phyloP scores from a whole-genome alignment of 2,888 invertebrate genomes.

The Sipha maydis region DNA sequence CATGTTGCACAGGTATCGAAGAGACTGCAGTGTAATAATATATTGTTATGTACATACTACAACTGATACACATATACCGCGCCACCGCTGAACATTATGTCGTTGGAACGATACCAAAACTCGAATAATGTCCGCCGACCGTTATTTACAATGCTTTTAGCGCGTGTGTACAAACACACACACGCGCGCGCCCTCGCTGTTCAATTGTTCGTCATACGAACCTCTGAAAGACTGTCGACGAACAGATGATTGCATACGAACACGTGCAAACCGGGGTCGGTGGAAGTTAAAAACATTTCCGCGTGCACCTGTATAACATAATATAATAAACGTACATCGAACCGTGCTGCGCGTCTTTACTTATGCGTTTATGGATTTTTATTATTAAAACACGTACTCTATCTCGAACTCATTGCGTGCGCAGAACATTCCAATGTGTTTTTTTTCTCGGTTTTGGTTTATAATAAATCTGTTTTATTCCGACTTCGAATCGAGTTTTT shows the following conservation, averaged over 20 bases:
- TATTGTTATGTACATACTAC: background rate
- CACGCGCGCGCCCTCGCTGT: background rate
- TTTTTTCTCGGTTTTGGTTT: background rate
- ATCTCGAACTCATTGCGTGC: background rate
- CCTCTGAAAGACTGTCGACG: background rate
- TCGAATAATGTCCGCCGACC: background rate
- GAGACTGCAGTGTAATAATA: background rate
- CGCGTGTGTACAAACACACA: background rate
- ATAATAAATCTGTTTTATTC: background rate
- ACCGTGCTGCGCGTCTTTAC: background rate
- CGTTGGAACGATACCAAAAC: constrained; percentile 1
- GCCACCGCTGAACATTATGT: background rate
- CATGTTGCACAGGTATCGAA: background rate
- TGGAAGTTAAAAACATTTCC: background rate
- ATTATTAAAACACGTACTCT: too few species aligned
- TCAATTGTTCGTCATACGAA: background rate
- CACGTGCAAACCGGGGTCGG: too few species aligned
- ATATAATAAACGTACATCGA: too few species aligned
- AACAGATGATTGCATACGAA: background rate
- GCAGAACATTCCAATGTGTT: background rate
- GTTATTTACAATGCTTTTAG: background rate
- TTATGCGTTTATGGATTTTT: background rate
- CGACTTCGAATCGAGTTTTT: constrained; percentile 18
- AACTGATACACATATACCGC: background rate
- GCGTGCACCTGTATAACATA: background rate